phyloP scores from a whole-genome alignment of 2,797 vertebrate genomes.

The Pangasius mekongensis region DNA sequence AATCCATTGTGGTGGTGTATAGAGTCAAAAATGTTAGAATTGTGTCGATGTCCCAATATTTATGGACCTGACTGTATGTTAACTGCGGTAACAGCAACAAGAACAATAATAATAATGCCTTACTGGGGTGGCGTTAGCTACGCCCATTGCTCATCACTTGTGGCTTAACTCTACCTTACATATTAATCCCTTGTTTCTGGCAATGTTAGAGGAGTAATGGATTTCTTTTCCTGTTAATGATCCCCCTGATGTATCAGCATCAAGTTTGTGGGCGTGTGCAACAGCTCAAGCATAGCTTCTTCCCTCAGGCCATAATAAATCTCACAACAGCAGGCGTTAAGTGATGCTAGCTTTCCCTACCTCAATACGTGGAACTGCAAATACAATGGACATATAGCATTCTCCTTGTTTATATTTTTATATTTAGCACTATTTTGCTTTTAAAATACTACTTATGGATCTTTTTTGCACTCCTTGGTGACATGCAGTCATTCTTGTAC shows the following conservation, averaged over 20 bases:
- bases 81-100: too few relatives aligned
- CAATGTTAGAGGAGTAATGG: not conserved
- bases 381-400: too few relatives aligned
- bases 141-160: not conserved
- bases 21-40: too few relatives aligned
- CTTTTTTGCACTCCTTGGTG: not conserved
- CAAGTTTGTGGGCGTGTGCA: not conserved
- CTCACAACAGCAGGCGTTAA: not conserved
- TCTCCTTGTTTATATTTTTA: too few relatives aligned
- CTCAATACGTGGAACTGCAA: not conserved
- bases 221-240: not conserved
- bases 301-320: not conserved
- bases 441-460: not conserved
- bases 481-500: too few relatives aligned
- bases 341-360: not conserved
- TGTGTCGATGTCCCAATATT: too few relatives aligned
- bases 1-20: too few relatives aligned
- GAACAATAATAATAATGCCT: not conserved
- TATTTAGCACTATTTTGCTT: too few relatives aligned
- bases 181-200: not conserved
- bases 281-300: not conserved
- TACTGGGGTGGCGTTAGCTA: not conserved
- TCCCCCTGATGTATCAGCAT: not conserved
- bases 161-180: not conserved
- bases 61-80: too few relatives aligned